Evolutionary conservation across 2,113 vertebrate genomes (phyloP).

Genomic region (Scolopax mira): DNA sequence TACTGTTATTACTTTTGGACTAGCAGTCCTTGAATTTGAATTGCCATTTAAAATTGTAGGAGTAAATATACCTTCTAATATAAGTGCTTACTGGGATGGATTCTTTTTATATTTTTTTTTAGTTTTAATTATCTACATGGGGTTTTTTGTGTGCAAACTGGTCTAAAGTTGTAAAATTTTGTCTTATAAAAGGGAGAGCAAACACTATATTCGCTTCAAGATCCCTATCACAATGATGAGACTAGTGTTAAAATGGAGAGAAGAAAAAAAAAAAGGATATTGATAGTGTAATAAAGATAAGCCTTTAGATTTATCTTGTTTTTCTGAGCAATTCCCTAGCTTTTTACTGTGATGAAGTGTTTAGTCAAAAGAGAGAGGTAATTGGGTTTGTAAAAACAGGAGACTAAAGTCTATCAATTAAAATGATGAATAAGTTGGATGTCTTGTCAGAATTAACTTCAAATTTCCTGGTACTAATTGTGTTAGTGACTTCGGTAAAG

Average conservation of each 20-base stretch:
- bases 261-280: rapidly evolving
- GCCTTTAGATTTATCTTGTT: background rate
- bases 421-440: background rate
- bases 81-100: background rate
- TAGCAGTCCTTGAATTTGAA: background rate
- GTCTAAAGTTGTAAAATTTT: background rate
- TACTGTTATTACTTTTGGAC: background rate
- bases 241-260: background rate
- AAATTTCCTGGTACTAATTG: background rate
- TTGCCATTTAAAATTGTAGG: background rate
- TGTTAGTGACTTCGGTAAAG: background rate
- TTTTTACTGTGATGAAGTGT: background rate
- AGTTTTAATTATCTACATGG: background rate
- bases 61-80: background rate
- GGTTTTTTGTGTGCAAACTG: background rate
- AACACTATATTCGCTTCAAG: background rate
- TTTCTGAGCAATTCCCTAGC: background rate
- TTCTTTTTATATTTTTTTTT: background rate
- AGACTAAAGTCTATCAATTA: background rate
- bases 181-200: background rate
- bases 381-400: background rate
- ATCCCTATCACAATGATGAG: background rate
- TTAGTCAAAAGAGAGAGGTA: background rate
- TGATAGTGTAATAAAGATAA: background rate
- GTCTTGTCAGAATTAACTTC: background rate